Evolutionary conservation across 2,888 invertebrate species (phyloP), one percentile per base, ranked within the genome.

Genomic region (Agrilus cyanescens): DNA sequence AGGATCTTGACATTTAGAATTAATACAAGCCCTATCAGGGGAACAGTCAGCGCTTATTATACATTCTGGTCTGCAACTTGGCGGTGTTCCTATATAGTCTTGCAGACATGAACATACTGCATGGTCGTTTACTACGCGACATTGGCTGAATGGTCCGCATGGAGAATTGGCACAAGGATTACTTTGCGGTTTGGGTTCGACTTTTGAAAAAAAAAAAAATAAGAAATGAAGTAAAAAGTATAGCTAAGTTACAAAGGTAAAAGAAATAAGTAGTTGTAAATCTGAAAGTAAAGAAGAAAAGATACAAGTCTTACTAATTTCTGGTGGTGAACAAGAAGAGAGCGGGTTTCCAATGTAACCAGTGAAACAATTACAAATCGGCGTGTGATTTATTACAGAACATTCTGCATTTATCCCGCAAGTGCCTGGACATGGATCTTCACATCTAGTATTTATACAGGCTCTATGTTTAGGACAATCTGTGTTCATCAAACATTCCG

Each of bases 371-470:
- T 74, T 74, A 57, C 88, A 88, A 20, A 80, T 76, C 4, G 90
- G 87, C 40, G 83, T 78, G 63, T 91, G 90, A 63, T 88, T 85
- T 53, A 78, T 74, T 3, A 89, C 85, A 41, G 77, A 77, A 62
- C 90, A 90, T 63, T 84, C 79, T 4, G 88, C 85, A 62, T 88
- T 86, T 53, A 85, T 70, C 37, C 88, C 88, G 60, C 89, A 89
- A 29, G 84, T 81, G 52, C 85, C 85, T 20, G 78, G 74, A 58
- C 89, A 90, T 14, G 89, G 88, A 68, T 89, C 81, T 56, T 74
- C 75, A 61, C 90, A 90, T 70, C 85, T 87, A 65, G 85, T 85
- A 59, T 85, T 85, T 39, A 82, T 72, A 59, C 90, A 90, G 18
- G 88, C 80, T 66, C 76, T 81, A 51, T 78, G 75, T 57, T 75